phyloP scores from a whole-genome alignment of 2,888 invertebrate species.

The Luffia ferchaultella region DNA sequence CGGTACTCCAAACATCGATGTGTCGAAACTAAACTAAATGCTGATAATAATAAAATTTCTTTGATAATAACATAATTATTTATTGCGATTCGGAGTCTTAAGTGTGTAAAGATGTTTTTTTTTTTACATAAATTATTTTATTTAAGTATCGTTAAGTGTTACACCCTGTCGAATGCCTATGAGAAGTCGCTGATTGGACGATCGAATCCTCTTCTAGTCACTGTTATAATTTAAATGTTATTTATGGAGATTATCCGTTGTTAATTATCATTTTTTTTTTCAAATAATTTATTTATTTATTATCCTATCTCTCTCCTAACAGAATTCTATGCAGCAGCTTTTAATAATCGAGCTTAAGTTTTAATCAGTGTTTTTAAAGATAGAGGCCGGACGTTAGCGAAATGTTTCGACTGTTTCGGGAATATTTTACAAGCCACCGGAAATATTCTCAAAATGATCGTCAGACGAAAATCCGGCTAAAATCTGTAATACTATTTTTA shows the following conservation, averaged over 20 bases:
- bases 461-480: conserved; percentile 17
- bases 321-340: conserved; percentile 36
- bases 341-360: conserved; percentile 44
- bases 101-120: conserved; percentile 48
- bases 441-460: conserved; percentile 26
- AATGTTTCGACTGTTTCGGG: conserved; percentile 13
- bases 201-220: conserved; percentile 49
- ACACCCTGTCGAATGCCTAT: conserved; percentile 56
- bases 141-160: conserved; percentile 58
- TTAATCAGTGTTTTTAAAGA: conserved; percentile 44
- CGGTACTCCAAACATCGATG: conserved; percentile 22
- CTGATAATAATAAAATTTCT: conserved; percentile 30
- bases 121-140: conserved; percentile 45
- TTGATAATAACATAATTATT: conserved; percentile 45
- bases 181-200: conserved; percentile 43
- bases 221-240: conserved; percentile 46
- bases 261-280: conserved; percentile 26
- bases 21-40: conserved; percentile 23
- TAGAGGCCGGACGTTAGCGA: conserved; percentile 13
- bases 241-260: conserved; percentile 29
- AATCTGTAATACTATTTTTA: conserved; percentile 52
- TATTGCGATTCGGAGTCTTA: conserved; percentile 49
- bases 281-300: conserved; percentile 19
- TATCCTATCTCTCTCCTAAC: conserved; percentile 44
- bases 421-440: conserved; percentile 40